Evolutionary conservation across 1,140 invertebrate species (phyloP).

Genomic region (Zaprionus lachaisei): DNA sequence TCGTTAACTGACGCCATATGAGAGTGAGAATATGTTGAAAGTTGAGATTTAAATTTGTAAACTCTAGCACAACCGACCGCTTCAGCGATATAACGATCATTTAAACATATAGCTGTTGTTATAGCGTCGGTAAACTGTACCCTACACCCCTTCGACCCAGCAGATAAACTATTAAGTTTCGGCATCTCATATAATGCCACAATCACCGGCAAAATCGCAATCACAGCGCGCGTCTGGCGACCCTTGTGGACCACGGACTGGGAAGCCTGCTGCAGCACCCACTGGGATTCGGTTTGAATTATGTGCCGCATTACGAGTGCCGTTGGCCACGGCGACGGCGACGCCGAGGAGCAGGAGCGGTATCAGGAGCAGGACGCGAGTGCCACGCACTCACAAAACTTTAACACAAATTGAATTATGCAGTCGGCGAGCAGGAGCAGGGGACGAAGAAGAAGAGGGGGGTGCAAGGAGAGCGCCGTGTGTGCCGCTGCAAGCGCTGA

Average conservation of each 20-base stretch:
- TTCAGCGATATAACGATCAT: background rate
- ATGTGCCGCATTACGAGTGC: conserved; percentile 71
- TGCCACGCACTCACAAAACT: conserved; percentile 72
- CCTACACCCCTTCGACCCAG: background rate
- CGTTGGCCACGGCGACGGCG: conserved; percentile 25
- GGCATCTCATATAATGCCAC: conserved; percentile 13
- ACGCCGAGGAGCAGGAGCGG: background rate
- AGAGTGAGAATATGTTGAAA: background rate
- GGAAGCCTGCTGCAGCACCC: background rate
- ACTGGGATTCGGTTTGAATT: conserved; percentile 66
- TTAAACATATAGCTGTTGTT: background rate
- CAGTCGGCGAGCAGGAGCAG: conserved; percentile 46
- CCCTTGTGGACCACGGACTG: background rate
- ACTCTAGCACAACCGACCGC: background rate
- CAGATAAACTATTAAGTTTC: background rate
- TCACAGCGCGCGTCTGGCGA: conserved; percentile 8
- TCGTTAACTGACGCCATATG: background rate
- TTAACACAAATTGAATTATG: conserved; percentile 80
- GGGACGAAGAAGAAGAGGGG: background rate
- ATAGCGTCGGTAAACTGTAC: background rate
- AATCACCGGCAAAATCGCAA: conserved; percentile 8
- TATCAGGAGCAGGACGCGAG: conserved; percentile 21
- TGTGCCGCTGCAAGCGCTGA: conserved; percentile 8
- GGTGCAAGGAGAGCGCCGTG: background rate
- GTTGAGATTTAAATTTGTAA: background rate